A percentile compares a stretch with the other conserved stretches of the same genome.
Evolutionary conservation across 2,888 invertebrate genomes (phyloP).

Genomic region (Pherbina coryleti): DNA sequence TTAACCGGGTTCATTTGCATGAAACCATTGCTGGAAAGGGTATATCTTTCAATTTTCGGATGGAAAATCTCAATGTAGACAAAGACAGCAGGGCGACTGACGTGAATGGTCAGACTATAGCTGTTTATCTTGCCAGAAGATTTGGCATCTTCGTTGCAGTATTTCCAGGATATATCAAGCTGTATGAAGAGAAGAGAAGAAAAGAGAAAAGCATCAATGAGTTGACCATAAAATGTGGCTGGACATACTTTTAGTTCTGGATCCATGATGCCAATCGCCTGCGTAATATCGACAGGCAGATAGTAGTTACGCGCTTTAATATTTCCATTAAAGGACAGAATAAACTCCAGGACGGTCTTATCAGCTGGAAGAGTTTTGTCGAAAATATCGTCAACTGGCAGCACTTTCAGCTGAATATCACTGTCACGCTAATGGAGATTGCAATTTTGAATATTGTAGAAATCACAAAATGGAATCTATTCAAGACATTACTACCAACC

Average conservation of each 20-base stretch:
- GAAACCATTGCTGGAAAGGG: constrained; percentile 66
- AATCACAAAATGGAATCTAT: neutral
- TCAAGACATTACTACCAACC: constrained; percentile 49
- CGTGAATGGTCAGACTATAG: constrained; percentile 57
- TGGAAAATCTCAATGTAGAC: constrained; percentile 63
- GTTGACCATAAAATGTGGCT: no score
- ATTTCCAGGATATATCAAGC: constrained; percentile 46
- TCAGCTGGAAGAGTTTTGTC: constrained; percentile 39
- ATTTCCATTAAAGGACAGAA: constrained; percentile 69
- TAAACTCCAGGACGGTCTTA: constrained; percentile 66
- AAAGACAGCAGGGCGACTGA: constrained; percentile 63
- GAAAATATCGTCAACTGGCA: constrained; percentile 53
- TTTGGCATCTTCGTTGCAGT: constrained; percentile 39
- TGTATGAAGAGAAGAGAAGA: constrained; percentile 23
- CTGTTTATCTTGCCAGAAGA: constrained; percentile 46
- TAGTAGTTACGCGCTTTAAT: constrained; percentile 76
- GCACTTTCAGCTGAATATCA: neutral
- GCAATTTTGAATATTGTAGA: no score
- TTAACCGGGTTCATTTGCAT: constrained; percentile 63
- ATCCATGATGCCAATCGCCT: constrained; percentile 70
- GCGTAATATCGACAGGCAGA: constrained; percentile 75
- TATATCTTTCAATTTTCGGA: constrained; percentile 54
- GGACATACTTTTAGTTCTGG: constrained; percentile 73
- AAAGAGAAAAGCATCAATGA: neutral
- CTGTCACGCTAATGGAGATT: neutral